Evolutionary conservation across 2,888 invertebrate genomes (phyloP).

Genomic region (Kuschelorhynchus macadamiae): DNA sequence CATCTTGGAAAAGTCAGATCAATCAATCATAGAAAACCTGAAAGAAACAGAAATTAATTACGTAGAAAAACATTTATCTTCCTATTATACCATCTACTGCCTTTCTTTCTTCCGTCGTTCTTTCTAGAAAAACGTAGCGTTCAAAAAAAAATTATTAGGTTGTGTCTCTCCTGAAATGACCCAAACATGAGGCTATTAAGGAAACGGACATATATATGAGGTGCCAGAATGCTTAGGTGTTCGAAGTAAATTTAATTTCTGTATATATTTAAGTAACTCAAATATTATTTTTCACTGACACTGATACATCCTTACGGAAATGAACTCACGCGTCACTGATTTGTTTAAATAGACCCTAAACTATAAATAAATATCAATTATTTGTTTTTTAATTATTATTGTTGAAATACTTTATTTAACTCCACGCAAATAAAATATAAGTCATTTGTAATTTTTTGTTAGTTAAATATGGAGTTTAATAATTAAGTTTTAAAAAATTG

Average conservation of each 20-base stretch:
- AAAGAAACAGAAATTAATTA: slow-evolving; percentile 49
- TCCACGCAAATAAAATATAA: not conserved
- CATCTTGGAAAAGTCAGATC: slow-evolving; percentile 43
- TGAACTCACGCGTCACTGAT: too few species aligned
- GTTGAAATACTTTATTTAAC: too few species aligned
- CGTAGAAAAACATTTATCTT: slow-evolving; percentile 51
- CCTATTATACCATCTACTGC: slow-evolving; percentile 41
- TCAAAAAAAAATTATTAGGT: slow-evolving; percentile 20
- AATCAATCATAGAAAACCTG: slow-evolving; percentile 49
- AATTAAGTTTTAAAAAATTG: too few species aligned
- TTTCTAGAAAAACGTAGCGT: not conserved
- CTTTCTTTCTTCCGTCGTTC: slow-evolving; percentile 26
- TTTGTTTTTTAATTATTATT: too few species aligned
- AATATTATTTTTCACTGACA: too few species aligned
- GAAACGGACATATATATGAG: slow-evolving; percentile 18
- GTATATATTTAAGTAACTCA: not conserved
- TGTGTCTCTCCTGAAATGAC: slow-evolving; percentile 7
- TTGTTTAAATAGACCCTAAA: too few species aligned
- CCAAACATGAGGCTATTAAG: slow-evolving; percentile 19
- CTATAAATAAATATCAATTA: too few species aligned
- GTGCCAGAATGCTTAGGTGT: slow-evolving; percentile 3
- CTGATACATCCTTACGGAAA: too few species aligned
- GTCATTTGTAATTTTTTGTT: too few species aligned
- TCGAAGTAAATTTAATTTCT: slow-evolving; percentile 11
- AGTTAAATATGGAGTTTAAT: too few species aligned